These are phyloP conservation scores for Melanotaenia maccullochi DNA, from an alignment of 2,797 vertebrate species.

Conservation along the genomic window DNA sequence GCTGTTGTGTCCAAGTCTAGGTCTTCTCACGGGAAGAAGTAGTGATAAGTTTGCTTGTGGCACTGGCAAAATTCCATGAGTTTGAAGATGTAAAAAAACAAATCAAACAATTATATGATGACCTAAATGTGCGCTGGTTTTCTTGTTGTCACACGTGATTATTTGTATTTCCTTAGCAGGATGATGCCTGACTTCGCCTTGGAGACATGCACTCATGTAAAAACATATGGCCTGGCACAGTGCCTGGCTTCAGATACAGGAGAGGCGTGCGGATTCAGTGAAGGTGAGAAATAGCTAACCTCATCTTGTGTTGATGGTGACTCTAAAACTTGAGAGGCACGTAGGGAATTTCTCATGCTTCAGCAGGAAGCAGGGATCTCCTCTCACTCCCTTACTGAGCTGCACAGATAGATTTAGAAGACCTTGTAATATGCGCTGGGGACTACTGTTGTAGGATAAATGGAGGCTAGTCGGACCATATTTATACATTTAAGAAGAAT, in stretches of 20 bases:
- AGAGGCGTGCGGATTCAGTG: slow-evolving; percentile 46
- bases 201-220: slow-evolving; percentile 52
- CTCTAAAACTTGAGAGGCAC: slow-evolving; percentile 70
- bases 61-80: slow-evolving; percentile 25
- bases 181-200: slow-evolving; percentile 31
- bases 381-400: slow-evolving; percentile 33
- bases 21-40: slow-evolving; percentile 48
- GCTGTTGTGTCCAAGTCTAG: slow-evolving; percentile 37
- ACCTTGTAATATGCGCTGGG: not conserved
- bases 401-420: slow-evolving; percentile 33
- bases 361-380: slow-evolving; percentile 60
- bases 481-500: slow-evolving; percentile 11
- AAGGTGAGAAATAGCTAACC: slow-evolving; percentile 76
- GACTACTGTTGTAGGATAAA: slow-evolving; percentile 10
- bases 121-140: slow-evolving; percentile 45
- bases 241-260: slow-evolving; percentile 46
- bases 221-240: slow-evolving; percentile 53
- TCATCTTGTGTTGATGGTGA: slow-evolving; percentile 64
- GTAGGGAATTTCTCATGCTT: slow-evolving; percentile 74
- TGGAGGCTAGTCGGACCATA: slow-evolving; percentile 7
- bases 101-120: slow-evolving; percentile 34
- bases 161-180: slow-evolving; percentile 19
- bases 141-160: slow-evolving; percentile 40
- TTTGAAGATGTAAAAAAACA: slow-evolving; percentile 11
- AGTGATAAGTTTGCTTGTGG: not conserved